Conservation (phyloP, 2,888 invertebrate genomes). For the Callinectes sapidus region DNA sequence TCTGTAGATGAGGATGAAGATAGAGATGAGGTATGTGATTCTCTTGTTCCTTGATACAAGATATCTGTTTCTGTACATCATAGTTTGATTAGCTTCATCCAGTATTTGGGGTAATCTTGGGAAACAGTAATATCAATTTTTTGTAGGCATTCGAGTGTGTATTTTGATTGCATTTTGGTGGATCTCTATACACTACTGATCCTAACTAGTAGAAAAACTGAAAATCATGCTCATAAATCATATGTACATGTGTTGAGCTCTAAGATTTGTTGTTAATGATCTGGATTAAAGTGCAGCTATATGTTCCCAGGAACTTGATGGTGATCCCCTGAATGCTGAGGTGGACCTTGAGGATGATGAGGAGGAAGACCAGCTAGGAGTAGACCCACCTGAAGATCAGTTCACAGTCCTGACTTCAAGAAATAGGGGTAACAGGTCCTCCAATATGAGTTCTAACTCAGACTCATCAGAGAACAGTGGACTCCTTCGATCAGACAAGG, state of each 20-base stretch:
- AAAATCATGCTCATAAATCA: background rate
- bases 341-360: conserved; percentile 77
- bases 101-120: background rate
- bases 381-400: conserved; percentile 65
- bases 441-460: conserved; percentile 87
- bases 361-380: conserved; percentile 77
- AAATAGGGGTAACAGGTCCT: conserved; percentile 80
- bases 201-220: background rate
- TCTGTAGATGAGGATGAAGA: conserved; percentile 72
- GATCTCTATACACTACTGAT: background rate
- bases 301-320: conserved; percentile 70
- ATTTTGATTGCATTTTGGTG: background rate
- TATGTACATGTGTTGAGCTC: background rate
- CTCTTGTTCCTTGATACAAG: background rate
- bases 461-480: conserved; percentile 87
- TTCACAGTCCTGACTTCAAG: conserved; percentile 78
- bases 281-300: background rate
- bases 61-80: background rate
- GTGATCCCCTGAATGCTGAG: conserved; percentile 73
- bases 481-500: conserved; percentile 71
- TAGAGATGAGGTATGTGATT: conserved; percentile 58
- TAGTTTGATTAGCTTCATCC: background rate
- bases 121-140: background rate
- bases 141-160: background rate
- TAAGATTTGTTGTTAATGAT: background rate